Evolutionary conservation across 2,113 vertebrate genomes (phyloP), one percentile per base, ranked within the genome.

Genomic region (Zootoca vivipara): DNA sequence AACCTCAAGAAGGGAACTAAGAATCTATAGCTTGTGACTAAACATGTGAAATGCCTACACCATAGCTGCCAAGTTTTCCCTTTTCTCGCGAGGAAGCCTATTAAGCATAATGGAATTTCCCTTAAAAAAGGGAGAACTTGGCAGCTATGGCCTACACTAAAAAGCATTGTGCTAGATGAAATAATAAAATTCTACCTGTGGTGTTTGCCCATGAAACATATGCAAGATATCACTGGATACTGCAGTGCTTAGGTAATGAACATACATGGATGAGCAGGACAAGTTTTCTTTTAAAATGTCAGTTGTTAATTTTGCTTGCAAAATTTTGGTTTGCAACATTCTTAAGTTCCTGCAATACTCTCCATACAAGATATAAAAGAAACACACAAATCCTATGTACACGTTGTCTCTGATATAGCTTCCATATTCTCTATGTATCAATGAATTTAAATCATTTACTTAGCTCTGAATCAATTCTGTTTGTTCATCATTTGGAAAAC

Each of bases 361-460:
- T n/a, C 46, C 52, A 46, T 26, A 62, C 4, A 72, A 70, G 16
- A 22, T 40, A 64, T 40, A 18, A 22, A 87, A 65, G 69, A 75
- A 69, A 42, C 67, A 70, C 38, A 10, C 1, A 67, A 70, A 56
- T 30, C 26, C 69, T 9, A 38, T 46, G 89, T 83, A 67, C 78
- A 67, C 78, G 79, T 91, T 87, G 35, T 74, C 86, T 58, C 9
- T 46, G 35, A 58, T 82, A 28, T 84, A 87, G 38, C 30, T 64
- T 85, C 56, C 26, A 18, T 70, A 77, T 89, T 64, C 18, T 87
- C 88, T 40, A 85, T 92, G 24, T 86, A 82, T 86, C 85, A 56
- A 73, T 52, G 90, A 13, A 69, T 84, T 89, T 88, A 89, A 91
- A 87, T 38, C 33, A 83, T 42, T 91, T 82, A 9, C 79, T 15